phyloP scores from a whole-genome alignment of 2,113 vertebrate species.

The Zeus faber region DNA sequence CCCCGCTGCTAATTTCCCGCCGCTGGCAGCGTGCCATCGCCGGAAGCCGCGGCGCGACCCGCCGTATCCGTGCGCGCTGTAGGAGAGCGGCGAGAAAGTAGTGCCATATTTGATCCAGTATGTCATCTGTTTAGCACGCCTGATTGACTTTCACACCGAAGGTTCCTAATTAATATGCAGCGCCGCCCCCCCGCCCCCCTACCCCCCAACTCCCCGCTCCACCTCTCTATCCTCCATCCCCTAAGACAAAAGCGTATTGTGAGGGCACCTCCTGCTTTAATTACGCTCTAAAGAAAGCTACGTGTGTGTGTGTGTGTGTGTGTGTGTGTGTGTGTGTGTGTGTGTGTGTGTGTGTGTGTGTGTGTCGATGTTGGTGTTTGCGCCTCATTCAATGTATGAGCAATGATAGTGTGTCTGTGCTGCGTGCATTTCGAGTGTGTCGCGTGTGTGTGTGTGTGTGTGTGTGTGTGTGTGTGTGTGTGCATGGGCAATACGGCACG shows the following conservation, averaged over 20 bases:
- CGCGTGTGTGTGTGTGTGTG: constrained; percentile 4
- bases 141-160: constrained; percentile 66
- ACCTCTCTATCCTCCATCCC: constrained; percentile 50
- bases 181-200: constrained; percentile 46
- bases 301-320: constrained; percentile 32
- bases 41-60: constrained; percentile 47
- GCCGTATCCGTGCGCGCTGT: constrained; percentile 66
- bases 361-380: neutral
- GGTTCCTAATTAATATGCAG: constrained; percentile 76
- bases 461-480: constrained; percentile 15
- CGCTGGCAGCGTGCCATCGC: constrained; percentile 52
- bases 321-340: constrained; percentile 37
- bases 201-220: constrained; percentile 35
- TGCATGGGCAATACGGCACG: constrained; percentile 7
- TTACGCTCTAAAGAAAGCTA: constrained; percentile 63
- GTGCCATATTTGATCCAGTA: constrained; percentile 64
- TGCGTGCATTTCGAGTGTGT: constrained; percentile 1
- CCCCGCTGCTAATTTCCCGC: constrained; percentile 63
- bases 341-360: constrained; percentile 10
- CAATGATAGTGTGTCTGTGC: constrained; percentile 11
- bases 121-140: constrained; percentile 72
- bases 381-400: constrained; percentile 28
- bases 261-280: constrained; percentile 75
- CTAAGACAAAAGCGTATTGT: constrained; percentile 79
- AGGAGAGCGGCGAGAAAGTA: constrained; percentile 68